Conservation (phyloP, 2,113 vertebrate species). For the Odocoileus virginianus region DNA sequence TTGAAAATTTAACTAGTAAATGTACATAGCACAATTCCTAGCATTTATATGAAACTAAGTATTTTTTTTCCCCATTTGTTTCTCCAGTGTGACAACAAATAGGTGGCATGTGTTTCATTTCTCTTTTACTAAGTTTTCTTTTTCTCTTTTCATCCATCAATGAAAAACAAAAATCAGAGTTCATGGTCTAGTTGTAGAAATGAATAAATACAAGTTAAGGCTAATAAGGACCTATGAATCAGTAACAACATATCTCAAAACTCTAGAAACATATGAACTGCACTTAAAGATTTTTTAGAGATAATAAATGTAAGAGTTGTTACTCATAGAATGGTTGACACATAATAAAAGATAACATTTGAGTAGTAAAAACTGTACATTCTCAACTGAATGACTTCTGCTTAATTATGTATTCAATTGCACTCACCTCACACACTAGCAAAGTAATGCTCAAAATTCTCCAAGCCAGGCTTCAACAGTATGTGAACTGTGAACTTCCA, state of each 20-base stretch:
- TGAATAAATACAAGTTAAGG: not conserved
- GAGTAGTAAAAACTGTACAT: not conserved
- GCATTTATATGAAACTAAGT: not conserved
- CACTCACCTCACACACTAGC: not conserved
- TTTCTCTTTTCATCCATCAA: not conserved
- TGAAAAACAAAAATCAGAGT: not conserved
- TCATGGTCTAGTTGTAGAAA: not conserved
- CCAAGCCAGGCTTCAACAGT: not conserved
- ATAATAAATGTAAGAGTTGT: not conserved
- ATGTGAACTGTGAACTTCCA: not conserved
- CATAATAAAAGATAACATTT: not conserved
- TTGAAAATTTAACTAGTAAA: constrained; percentile 1
- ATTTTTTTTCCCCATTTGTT: not conserved
- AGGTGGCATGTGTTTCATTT: not conserved
- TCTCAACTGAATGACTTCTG: not conserved
- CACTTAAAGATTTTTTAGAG: not conserved
- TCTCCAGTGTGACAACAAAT: not conserved
- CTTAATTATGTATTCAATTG: not conserved
- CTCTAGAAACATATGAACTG: not conserved
- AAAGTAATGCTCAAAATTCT: not conserved
- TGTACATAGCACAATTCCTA: not conserved
- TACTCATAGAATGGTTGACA: not conserved
- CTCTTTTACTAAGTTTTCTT: not conserved
- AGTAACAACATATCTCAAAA: not conserved
- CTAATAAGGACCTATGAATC: not conserved